Conservation (phyloP, 2,113 vertebrate species). For the Capreolus pygargus region DNA sequence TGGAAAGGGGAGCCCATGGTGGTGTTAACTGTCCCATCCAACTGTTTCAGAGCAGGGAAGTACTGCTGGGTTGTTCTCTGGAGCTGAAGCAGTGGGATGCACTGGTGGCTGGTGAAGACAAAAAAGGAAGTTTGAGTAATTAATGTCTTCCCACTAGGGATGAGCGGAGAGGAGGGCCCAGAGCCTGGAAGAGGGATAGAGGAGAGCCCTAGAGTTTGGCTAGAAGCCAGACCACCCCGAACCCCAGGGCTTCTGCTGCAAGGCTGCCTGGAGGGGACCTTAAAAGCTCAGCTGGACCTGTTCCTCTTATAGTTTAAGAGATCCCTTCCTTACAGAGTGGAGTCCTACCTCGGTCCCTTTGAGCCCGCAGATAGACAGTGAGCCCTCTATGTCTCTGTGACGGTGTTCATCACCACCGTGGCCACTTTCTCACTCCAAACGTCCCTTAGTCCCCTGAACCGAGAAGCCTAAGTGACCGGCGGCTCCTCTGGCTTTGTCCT, state of each 20-base stretch:
- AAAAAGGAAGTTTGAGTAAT: not conserved
- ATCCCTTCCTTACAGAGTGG: not conserved
- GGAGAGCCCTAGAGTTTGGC: not conserved
- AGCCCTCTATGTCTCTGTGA: not conserved
- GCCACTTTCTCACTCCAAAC: not conserved
- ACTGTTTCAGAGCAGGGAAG: not conserved
- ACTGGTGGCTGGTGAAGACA: not conserved
- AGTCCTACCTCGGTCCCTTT: not conserved
- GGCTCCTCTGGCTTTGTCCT: not conserved
- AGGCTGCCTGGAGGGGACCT: not conserved
- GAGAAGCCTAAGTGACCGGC: not conserved
- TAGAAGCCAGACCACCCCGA: not conserved
- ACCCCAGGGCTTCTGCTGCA: not conserved
- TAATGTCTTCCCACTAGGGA: not conserved
- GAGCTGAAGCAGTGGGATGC: not conserved
- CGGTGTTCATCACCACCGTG: not conserved
- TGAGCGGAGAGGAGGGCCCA: rapidly evolving
- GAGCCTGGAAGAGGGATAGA: not conserved
- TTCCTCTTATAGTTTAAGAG: not conserved
- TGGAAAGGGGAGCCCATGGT: not conserved
- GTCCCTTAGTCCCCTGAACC: too few species aligned
- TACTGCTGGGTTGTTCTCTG: not conserved
- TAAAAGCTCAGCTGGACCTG: not conserved
- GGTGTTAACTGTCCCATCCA: not conserved
- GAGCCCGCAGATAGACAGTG: not conserved